Evolutionary conservation across 37 sponge, comb jelly and placozoan genomes (phyloP), one percentile per base, ranked within the genome.

Genomic region (Agelas oroides): DNA sequence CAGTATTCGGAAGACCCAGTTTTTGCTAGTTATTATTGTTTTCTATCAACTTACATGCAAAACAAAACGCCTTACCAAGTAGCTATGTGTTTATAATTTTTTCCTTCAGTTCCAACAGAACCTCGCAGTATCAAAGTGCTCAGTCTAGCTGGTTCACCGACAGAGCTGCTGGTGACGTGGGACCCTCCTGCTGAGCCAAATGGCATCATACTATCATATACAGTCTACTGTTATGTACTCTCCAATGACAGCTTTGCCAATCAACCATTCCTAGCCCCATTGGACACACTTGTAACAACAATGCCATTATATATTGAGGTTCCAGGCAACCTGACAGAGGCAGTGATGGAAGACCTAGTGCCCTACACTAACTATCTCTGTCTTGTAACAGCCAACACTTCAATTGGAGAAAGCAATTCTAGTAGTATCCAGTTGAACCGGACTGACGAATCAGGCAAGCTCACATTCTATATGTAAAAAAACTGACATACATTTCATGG

Each of bases 341-440:
- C 17, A 27, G 39, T 52, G 39, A 5, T 75, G 34, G 39, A 6
- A 60, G 77, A 54, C 21, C 27, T 75, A 16, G n/a, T 32, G 5
- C 77, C 77, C 3, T 57, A 53, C 39, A 75, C 77, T 2, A 6
- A 56, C 34, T 75, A 75, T 25, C 2, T 25, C n/a, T 61, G 62
- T 14, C 14, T 28, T 11, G 14, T 61, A 23, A 61, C 62, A 27
- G 62, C 62, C n/a, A 61, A 61, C 62, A 61, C 62, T 5, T 61
- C 62, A 23, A 61, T 61, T 61, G 62, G 62, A 61, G 62, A 61
- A 12, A 25, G 62, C 5, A 25, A 23, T 11, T 28, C n/a, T 6
- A 61, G 62, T 25, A 61, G 14, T 14, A 61, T 23, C 14, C 5
- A 14, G 27, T 28, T 23, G 5, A 25, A 23, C 27, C 3, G 62